Base-by-base conservation (phyloP, 2,888 invertebrate genomes). In the Eudasyphora cyanicolor region DNA sequence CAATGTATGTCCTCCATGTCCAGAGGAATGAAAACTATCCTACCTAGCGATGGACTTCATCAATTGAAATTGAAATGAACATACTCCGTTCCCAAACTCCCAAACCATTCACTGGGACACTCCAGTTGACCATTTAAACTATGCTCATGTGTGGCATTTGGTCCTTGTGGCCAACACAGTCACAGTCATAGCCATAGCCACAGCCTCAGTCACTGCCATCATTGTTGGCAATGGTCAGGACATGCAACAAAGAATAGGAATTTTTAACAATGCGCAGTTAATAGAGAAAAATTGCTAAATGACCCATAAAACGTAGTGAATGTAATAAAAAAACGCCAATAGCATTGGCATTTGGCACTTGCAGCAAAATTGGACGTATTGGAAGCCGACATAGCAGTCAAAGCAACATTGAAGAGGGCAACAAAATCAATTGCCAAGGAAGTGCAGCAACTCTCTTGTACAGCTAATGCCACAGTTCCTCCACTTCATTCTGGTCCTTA, bases 251-350 rank as follows among this genome's bases (percentile, higher is more conserved):
- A 62, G 35, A 62, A 62, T 64, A 38, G 67, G 1, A 67, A 57
- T 71, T 76, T 76, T 54, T 54, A 64, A 42, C 70, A 77, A 76
- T 78, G 62, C 17, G 29, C 38, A 76, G 78, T 84, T 84, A 84
- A 84, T 85, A 86, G 82, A 87, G 81, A 83, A 80, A 86, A 86
- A 87, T 87, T 86, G 86, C 86, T 85, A 86, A 87, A 87, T 87
- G 87, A 87, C 86, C 87, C 87, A 84, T 85, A 87, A 86, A 85
- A 86, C 85, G 80, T 82, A 84, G 64, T 49, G 74, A 51, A 78
- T 76, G 76, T 79, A 78, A 82, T 84, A 78, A 80, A 82, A 81
- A n/a, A 81, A 82, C 45, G 54, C 70, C 6, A 60, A 45, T 24
- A 80, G 49, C 29, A 42, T n/a, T n/a, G n/a, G n/a, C n/a, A n/a